A percentile compares a stretch with the other conserved stretches of the same genome.
These are phyloP conservation scores for Spialia ferax DNA, from an alignment of 2,888 invertebrate species.

Conservation along the genomic window DNA sequence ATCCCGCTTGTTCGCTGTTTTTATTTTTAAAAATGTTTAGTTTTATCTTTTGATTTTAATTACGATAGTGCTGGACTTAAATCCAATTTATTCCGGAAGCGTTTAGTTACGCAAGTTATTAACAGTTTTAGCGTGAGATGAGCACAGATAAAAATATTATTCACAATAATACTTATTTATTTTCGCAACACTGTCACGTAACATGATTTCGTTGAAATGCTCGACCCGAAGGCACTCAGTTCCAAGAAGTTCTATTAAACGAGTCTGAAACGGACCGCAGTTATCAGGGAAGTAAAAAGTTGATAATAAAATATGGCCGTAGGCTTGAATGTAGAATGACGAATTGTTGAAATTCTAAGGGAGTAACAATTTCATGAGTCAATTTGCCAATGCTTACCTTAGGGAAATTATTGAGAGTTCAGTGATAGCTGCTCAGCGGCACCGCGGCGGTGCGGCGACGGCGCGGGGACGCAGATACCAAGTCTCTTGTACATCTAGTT, in stretches of 20 bases:
- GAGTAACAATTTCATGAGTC: slow-evolving; percentile 52
- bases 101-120: neutral
- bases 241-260: neutral
- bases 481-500: neutral
- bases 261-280: neutral
- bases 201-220: neutral
- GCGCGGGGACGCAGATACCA: neutral
- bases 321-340: slow-evolving; percentile 43
- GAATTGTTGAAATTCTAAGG: slow-evolving; percentile 51
- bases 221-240: neutral
- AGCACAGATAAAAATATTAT: neutral
- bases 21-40: neutral
- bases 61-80: neutral
- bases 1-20: neutral
- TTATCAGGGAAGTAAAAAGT: slow-evolving; percentile 11
- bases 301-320: slow-evolving; percentile 38
- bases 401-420: slow-evolving; percentile 50
- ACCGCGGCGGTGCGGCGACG: neutral
- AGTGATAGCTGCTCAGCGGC: slow-evolving; percentile 42
- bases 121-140: neutral
- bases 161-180: too few species aligned
- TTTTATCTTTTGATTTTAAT: neutral
- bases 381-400: slow-evolving; percentile 49
- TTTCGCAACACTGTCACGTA: neutral
- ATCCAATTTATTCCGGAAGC: neutral